phyloP scores from a whole-genome alignment of 2,888 invertebrate genomes.

The Hartigia nigra region DNA sequence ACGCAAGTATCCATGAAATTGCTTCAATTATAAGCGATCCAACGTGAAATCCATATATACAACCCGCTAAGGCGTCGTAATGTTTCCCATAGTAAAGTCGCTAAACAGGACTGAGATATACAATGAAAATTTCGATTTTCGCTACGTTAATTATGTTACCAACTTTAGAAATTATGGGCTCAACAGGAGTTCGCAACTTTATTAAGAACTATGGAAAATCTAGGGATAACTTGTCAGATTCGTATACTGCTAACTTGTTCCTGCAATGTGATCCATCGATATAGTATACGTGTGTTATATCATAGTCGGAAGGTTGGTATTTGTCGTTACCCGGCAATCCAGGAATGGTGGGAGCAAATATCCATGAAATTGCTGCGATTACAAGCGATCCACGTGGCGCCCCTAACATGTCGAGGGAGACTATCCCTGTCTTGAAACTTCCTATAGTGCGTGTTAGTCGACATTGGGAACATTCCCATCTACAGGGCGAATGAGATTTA shows the following conservation, averaged over 20 bases:
- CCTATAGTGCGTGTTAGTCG: background rate
- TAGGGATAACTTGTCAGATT: background rate
- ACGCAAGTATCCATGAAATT: conserved; percentile 37
- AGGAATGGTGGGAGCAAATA: conserved; percentile 12
- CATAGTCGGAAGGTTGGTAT: background rate
- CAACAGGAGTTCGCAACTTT: background rate
- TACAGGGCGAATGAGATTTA: background rate
- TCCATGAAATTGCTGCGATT: conserved; percentile 41
- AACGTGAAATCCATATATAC: background rate
- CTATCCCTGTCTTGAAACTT: background rate
- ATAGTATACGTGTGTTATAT: background rate
- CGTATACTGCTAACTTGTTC: background rate
- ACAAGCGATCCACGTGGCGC: conserved; percentile 1
- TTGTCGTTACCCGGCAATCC: background rate
- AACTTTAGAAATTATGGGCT: background rate
- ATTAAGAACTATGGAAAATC: background rate
- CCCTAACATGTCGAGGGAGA: background rate
- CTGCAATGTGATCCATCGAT: background rate
- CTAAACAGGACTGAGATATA: background rate
- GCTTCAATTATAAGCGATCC: conserved; percentile 26
- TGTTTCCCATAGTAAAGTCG: background rate
- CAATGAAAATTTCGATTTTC: background rate
- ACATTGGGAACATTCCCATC: background rate
- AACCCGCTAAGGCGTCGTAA: background rate
- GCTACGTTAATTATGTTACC: background rate